These are phyloP conservation scores for Drosophila diplacantha DNA, from an alignment of 2,888 invertebrate genomes.

Conservation along the genomic window DNA sequence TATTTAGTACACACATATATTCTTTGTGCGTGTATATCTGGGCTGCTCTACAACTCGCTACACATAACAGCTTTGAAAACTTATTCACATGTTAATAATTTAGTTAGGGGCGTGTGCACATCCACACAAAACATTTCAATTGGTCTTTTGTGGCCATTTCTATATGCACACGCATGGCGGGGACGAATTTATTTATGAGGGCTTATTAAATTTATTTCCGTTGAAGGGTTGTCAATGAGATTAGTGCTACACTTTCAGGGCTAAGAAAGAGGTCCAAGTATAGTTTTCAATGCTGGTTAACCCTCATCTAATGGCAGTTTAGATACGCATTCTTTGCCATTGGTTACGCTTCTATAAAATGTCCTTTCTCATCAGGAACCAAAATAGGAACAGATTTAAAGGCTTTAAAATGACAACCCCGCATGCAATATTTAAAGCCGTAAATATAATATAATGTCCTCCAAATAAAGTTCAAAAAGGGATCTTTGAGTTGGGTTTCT, in stretches of 20 bases:
- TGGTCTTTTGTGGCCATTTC: conserved; percentile 28
- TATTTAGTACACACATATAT: conserved; percentile 12
- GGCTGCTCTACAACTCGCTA: conserved; percentile 19
- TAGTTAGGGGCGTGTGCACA: conserved; percentile 26
- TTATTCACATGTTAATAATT: conserved; percentile 67
- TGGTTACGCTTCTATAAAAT: neutral
- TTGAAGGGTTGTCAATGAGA: conserved; percentile 9
- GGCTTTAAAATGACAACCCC: too few species aligned
- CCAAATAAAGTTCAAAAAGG: neutral
- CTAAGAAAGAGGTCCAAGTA: neutral
- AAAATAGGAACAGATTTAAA: neutral
- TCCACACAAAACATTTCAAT: conserved; percentile 31
- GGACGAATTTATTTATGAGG: conserved; percentile 24
- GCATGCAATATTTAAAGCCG: neutral
- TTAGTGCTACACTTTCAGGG: neutral
- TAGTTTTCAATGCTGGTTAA: conserved; percentile 9
- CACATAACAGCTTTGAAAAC: conserved; percentile 43
- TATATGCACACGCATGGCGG: neutral
- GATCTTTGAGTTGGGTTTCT: neutral
- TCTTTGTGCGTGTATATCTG: conserved; percentile 9
- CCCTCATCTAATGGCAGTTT: neutral
- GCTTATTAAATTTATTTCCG: conserved; percentile 15
- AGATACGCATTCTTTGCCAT: neutral
- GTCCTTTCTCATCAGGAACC: too few species aligned
- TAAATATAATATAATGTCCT: neutral